Evolutionary conservation across 1,140 invertebrate species (phyloP).

Genomic region (Zaprionus inermis): DNA sequence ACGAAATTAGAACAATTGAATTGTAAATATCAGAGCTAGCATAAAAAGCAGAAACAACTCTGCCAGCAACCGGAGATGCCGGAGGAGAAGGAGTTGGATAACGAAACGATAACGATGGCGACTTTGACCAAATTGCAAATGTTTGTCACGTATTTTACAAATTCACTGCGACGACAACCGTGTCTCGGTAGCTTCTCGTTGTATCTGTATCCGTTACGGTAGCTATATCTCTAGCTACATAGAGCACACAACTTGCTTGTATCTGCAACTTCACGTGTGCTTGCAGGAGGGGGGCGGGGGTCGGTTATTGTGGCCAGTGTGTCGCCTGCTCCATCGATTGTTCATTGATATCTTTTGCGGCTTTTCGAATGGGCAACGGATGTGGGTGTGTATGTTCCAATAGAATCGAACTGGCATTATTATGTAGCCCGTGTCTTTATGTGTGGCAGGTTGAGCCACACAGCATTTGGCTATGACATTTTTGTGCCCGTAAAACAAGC

Average conservation of each 20-base stretch:
- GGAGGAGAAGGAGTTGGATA: slow-evolving; percentile 19
- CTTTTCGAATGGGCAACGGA: slow-evolving; percentile 27
- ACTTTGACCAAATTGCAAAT: slow-evolving; percentile 73
- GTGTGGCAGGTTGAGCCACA: slow-evolving; percentile 42
- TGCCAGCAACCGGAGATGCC: slow-evolving; percentile 25
- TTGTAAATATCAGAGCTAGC: slow-evolving; percentile 73
- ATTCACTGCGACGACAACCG: slow-evolving; percentile 74
- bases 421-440: slow-evolving; percentile 65
- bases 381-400: slow-evolving; percentile 33
- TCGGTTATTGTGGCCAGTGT: slow-evolving; percentile 51
- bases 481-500: slow-evolving; percentile 37
- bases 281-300: background rate
- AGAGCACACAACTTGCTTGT: slow-evolving; percentile 31
- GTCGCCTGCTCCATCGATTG: slow-evolving; percentile 66
- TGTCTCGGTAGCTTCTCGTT: slow-evolving; percentile 45
- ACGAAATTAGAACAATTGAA: slow-evolving; percentile 82
- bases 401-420: slow-evolving; percentile 48
- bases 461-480: slow-evolving; percentile 54
- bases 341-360: slow-evolving; percentile 78
- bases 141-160: slow-evolving; percentile 83
- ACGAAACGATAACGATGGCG: slow-evolving; percentile 25
- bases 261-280: slow-evolving; percentile 35
- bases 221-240: slow-evolving; percentile 25
- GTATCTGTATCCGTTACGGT: slow-evolving; percentile 30
- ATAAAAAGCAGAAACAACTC: slow-evolving; percentile 28